A percentile compares a stretch with the other conserved stretches of the same genome.
These are phyloP conservation scores for Ypsolopha scabrella DNA, from an alignment of 2,888 invertebrate genomes.

Conservation along the genomic window DNA sequence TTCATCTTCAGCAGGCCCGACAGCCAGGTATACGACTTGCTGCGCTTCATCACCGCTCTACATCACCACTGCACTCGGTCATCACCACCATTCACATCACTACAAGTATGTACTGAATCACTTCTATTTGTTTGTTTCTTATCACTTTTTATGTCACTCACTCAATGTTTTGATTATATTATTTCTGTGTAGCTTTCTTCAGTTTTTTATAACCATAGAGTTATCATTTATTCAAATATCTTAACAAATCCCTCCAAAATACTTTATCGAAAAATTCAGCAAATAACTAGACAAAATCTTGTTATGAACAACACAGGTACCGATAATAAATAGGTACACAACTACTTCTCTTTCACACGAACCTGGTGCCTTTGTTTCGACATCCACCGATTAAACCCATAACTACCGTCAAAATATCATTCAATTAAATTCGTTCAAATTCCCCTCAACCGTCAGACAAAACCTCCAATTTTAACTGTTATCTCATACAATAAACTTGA, in stretches of 20 bases:
- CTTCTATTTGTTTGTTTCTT: not conserved
- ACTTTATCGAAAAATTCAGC: not conserved
- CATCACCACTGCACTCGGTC: not conserved
- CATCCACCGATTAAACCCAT: not conserved
- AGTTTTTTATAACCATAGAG: not conserved
- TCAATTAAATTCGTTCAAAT: constrained; percentile 46
- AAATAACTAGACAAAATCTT: not conserved
- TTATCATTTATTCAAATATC: not conserved
- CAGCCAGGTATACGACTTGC: constrained; percentile 63
- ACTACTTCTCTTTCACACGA: not conserved
- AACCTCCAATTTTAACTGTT: constrained; percentile 1
- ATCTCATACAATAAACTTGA: constrained; percentile 58
- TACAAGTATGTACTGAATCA: not conserved
- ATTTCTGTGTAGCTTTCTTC: no score
- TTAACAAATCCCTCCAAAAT: not conserved
- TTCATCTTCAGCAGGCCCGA: constrained; percentile 50
- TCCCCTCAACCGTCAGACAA: constrained; percentile 15
- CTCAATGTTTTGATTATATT: not conserved
- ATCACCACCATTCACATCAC: not conserved
- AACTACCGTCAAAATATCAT: constrained; percentile 42
- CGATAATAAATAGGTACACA: not conserved
- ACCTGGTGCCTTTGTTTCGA: not conserved
- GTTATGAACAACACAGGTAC: not conserved
- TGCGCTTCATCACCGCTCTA: constrained; percentile 41
- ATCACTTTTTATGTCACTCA: not conserved